These are phyloP conservation scores for Coendou prehensilis DNA, from an alignment of 2,797 vertebrate genomes.

Conservation along the genomic window DNA sequence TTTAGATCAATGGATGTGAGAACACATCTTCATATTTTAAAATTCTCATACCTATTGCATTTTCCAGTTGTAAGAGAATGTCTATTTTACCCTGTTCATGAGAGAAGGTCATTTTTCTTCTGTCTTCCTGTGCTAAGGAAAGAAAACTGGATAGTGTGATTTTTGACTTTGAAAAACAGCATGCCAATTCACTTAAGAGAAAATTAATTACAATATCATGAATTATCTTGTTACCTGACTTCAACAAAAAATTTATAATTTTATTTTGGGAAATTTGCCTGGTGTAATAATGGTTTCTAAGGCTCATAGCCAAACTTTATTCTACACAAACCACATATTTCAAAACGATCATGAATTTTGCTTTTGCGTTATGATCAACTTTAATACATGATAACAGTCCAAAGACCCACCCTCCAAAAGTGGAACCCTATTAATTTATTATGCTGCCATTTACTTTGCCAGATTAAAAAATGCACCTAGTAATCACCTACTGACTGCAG, in stretches of 20 bases:
- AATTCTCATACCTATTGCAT: background rate
- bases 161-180: background rate
- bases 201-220: background rate
- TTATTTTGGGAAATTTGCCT: background rate
- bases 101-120: background rate
- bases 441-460: background rate
- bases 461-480: background rate
- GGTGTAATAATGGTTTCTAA: background rate
- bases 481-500: background rate
- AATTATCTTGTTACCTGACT: background rate
- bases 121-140: background rate
- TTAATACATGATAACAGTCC: background rate
- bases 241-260: background rate
- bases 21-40: background rate
- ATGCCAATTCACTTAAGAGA: background rate
- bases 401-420: background rate
- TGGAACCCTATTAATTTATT: background rate
- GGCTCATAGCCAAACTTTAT: background rate
- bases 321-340: background rate
- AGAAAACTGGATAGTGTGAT: background rate
- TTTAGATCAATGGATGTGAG: background rate
- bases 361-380: rapidly evolving
- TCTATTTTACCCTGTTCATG: background rate
- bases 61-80: background rate
- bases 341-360: background rate